phyloP scores from a whole-genome alignment of 2,888 invertebrate species.

The Pristionchus maxplancki region DNA sequence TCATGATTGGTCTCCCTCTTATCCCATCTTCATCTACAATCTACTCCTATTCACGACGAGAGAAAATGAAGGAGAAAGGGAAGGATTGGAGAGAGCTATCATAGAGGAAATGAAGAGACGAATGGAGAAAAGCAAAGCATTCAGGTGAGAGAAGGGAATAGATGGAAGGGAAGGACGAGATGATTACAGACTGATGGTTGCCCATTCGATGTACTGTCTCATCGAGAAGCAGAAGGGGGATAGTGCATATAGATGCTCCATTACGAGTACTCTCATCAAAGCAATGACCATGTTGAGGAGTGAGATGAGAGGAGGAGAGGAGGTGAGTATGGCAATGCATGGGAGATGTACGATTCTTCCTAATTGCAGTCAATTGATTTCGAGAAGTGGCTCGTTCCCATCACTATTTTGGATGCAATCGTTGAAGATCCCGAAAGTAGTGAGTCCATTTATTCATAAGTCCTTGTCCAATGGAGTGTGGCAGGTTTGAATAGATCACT shows the following conservation, averaged over 20 bases:
- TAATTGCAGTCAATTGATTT: background rate
- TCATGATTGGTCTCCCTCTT: background rate
- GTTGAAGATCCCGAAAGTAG: conserved; percentile 44
- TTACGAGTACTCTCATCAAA: conserved; percentile 17
- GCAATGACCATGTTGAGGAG: background rate
- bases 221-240: conserved; percentile 37
- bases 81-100: background rate
- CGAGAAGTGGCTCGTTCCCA: conserved; percentile 27
- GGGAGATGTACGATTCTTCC: background rate
- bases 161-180: background rate
- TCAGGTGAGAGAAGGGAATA: background rate
- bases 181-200: conserved; percentile 10
- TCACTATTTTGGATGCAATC: conserved; percentile 22
- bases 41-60: conserved; percentile 43
- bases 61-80: conserved; percentile 29
- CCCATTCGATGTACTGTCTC: conserved; percentile 31
- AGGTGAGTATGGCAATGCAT: background rate
- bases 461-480: background rate
- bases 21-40: conserved; percentile 33
- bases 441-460: background rate
- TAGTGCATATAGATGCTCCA: conserved; percentile 23
- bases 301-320: background rate
- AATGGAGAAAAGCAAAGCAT: background rate
- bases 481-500: background rate
- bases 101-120: background rate